Evolutionary conservation across 2,113 vertebrate species (phyloP).

Genomic region (Meriones unguiculatus): DNA sequence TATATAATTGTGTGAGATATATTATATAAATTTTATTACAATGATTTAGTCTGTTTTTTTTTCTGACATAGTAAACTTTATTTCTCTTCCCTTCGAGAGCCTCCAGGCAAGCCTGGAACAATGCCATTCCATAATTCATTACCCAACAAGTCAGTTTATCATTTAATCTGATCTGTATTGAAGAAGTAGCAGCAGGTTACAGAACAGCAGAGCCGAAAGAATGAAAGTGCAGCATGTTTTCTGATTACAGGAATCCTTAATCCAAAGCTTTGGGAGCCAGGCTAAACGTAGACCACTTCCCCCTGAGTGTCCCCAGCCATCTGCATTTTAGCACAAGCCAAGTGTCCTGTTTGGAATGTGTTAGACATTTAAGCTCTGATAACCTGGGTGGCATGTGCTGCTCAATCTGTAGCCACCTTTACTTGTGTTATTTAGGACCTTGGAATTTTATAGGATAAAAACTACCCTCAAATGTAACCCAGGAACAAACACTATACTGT

Average conservation of each 20-base stretch:
- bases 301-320: background rate
- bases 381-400: background rate
- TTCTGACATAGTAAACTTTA: constrained; percentile 40
- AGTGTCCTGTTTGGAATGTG: background rate
- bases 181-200: constrained; percentile 62
- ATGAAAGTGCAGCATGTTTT: constrained; percentile 66
- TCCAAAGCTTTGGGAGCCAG: constrained; percentile 27
- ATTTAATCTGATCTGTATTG: constrained; percentile 80
- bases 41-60: background rate
- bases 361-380: background rate
- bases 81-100: constrained; percentile 49
- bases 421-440: background rate
- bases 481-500: background rate
- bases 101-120: constrained; percentile 57
- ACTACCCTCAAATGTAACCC: background rate
- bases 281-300: constrained; percentile 52
- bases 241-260: constrained; percentile 64
- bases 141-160: constrained; percentile 73
- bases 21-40: background rate
- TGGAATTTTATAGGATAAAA: background rate
- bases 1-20: background rate
- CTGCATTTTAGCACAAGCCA: background rate
- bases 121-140: constrained; percentile 68
- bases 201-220: constrained; percentile 62
- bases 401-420: background rate